phyloP scores from a whole-genome alignment of 2,113 vertebrate genomes.

The Smithornis capensis region DNA sequence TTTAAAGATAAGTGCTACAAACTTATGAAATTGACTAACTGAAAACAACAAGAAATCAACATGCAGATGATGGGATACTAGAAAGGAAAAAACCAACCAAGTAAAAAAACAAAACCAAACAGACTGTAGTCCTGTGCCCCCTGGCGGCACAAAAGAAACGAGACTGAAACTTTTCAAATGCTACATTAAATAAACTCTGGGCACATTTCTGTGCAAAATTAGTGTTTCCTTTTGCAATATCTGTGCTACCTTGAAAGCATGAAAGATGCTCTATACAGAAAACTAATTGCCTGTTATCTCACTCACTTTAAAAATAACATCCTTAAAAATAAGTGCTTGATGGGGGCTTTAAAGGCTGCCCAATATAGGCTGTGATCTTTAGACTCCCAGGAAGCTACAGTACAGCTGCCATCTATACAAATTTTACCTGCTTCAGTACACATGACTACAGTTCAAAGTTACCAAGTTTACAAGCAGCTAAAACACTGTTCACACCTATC shows the following conservation, averaged over 20 bases:
- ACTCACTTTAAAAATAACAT: neutral
- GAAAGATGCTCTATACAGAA: neutral
- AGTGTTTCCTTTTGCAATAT: neutral
- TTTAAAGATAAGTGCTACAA: neutral
- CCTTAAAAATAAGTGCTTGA: neutral
- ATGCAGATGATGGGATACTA: neutral
- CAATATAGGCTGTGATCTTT: neutral
- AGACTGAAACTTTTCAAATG: neutral
- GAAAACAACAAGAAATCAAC: neutral
- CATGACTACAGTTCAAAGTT: neutral
- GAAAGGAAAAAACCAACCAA: neutral
- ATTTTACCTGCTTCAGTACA: neutral
- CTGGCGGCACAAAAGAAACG: conserved; percentile 37
- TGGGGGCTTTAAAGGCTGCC: neutral
- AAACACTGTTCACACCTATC: neutral
- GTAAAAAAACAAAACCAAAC: neutral
- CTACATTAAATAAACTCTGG: neutral
- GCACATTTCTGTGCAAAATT: neutral
- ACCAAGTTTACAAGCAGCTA: neutral
- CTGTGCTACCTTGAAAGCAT: neutral
- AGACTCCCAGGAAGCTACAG: neutral
- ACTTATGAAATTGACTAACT: neutral
- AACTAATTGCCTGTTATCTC: neutral
- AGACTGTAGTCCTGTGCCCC: conserved; percentile 17
- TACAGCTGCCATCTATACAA: neutral